Evolutionary conservation across 2,888 invertebrate genomes (phyloP), one percentile per base, ranked within the genome.

Genomic region (Saturnia japonica): DNA sequence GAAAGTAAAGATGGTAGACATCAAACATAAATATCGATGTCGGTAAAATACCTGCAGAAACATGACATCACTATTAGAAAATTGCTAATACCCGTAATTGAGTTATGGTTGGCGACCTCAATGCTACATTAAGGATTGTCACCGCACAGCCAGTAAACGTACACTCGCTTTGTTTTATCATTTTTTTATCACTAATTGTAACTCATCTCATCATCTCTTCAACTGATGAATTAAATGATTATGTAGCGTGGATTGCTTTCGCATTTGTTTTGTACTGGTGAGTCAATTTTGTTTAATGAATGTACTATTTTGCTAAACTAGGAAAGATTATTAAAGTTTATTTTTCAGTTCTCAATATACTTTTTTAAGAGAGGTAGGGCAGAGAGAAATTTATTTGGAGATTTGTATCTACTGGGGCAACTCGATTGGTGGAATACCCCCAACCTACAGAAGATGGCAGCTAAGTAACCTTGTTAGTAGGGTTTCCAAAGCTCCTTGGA

Each of bases 1-100:
- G n/a, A n/a, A n/a, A n/a, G n/a, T n/a, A n/a, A n/a, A n/a, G n/a
- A n/a, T n/a, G n/a, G n/a, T n/a, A n/a, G n/a, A n/a, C n/a, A 16
- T 47, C 6, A 16, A 47, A 54, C 7, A 54, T n/a, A 54, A 8
- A 43, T n/a, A 69, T 69, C 67, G 57, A 74, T 62, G 85, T 83
- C 84, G 81, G 79, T 71, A 78, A 74, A 77, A 77, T 75, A 76
- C 72, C 73, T 72, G 25, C 62, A 54, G 1, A 66, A 9, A 25
- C 16, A 2, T 51, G 8, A 0, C 90, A 79, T 75, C 91, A 82
- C 93, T 91, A 86, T 69, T 76, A 81, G 86, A 85, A 89, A 90
- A 91, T 91, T 88, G 91, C 89, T 94, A 94, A 94, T 93, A 88
- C 92, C 81, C 86, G 81, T 94, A 94, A 94, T 94, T 94, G 93